phyloP scores from a whole-genome alignment of 2,888 invertebrate species.

The Dasypogon diadema region DNA sequence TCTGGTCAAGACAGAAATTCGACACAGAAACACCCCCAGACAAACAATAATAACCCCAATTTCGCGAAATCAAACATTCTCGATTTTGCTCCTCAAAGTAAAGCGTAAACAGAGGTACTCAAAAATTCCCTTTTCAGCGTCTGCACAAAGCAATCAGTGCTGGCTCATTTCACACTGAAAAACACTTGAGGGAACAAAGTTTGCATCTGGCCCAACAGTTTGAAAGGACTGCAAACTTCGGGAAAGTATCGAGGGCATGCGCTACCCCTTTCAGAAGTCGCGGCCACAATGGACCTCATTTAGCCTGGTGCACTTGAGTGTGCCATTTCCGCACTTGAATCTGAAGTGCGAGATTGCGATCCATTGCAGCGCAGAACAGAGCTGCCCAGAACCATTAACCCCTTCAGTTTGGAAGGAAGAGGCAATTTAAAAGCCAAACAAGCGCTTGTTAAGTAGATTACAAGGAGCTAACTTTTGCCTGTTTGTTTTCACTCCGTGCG shows the following conservation, averaged over 20 bases:
- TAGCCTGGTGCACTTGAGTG: conserved; percentile 27
- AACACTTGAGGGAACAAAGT: conserved; percentile 26
- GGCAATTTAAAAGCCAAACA: conserved; percentile 33
- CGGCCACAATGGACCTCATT: conserved; percentile 28
- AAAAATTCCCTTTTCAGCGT: neutral
- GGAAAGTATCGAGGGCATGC: conserved; percentile 37
- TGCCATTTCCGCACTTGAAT: conserved; percentile 42
- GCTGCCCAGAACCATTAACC: neutral
- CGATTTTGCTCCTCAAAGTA: too few species aligned
- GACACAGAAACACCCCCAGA: too few species aligned
- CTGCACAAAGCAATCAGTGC: neutral
- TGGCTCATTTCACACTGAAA: conserved; percentile 24
- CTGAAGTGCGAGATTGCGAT: conserved; percentile 29
- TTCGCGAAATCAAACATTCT: too few species aligned
- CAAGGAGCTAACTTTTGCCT: conserved; percentile 25
- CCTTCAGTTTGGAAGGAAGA: neutral
- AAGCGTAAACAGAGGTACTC: conserved; percentile 1
- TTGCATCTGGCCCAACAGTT: conserved; percentile 36
- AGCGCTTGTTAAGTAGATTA: conserved; percentile 6
- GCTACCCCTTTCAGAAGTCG: conserved; percentile 16
- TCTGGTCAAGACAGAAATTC: too few species aligned
- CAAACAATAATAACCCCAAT: too few species aligned
- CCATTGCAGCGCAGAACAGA: neutral
- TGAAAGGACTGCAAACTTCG: conserved; percentile 25
- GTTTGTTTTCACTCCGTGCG: conserved; percentile 32